Evolutionary conservation across 2,888 invertebrate species (phyloP).

Genomic region (Meiosimyza platycephala): DNA sequence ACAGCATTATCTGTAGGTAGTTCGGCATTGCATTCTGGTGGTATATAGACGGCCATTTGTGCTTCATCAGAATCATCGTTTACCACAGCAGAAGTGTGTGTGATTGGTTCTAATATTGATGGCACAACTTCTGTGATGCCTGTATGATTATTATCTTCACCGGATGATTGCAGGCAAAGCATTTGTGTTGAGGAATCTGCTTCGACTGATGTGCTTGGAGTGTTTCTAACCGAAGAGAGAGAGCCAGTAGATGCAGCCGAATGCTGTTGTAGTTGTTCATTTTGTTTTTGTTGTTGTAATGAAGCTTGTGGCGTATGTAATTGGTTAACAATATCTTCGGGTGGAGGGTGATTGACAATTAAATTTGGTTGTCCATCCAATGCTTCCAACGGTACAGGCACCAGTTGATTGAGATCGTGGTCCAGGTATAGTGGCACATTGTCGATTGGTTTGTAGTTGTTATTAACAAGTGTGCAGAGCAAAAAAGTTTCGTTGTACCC

Average conservation of each 20-base stretch:
- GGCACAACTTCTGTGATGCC: constrained; percentile 24
- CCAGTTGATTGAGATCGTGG: constrained; percentile 57
- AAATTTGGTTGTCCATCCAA: constrained; percentile 50
- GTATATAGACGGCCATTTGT: constrained; percentile 27
- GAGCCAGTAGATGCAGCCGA: not conserved
- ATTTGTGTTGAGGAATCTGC: constrained; percentile 48
- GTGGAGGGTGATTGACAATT: constrained; percentile 49
- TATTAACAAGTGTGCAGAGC: constrained; percentile 72
- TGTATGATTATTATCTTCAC: constrained; percentile 15
- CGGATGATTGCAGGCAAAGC: constrained; percentile 48
- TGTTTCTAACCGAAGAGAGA: not conserved
- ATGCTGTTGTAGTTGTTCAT: not conserved
- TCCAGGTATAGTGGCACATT: constrained; percentile 69
- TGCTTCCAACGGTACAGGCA: constrained; percentile 58
- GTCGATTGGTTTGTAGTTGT: constrained; percentile 78
- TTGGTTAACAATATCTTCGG: constrained; percentile 31
- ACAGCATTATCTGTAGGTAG: constrained; percentile 45
- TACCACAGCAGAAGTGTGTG: constrained; percentile 16
- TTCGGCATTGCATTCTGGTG: constrained; percentile 36
- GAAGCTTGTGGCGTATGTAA: constrained; percentile 28
- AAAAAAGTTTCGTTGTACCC: constrained; percentile 80
- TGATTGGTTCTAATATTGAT: not conserved
- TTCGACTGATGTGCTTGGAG: constrained; percentile 45
- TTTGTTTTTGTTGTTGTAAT: constrained; percentile 17
- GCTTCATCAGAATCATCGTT: constrained; percentile 19